A percentile compares a stretch with the other conserved stretches of the same genome.
Evolutionary conservation across 2,888 invertebrate species (phyloP).

Genomic region (Calameuta filiformis): DNA sequence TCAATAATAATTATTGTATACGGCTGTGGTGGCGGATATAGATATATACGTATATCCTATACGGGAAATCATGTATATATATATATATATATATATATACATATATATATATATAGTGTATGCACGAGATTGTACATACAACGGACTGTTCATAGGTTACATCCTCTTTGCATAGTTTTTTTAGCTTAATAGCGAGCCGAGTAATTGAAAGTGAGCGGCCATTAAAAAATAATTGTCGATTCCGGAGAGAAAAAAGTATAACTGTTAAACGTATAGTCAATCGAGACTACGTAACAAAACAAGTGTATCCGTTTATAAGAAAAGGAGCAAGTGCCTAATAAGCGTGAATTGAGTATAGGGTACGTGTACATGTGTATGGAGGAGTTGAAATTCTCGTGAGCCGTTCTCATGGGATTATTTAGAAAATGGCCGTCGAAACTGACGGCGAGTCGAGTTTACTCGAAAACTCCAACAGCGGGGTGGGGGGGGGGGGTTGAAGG

Average conservation of each 20-base stretch:
- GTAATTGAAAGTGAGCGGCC: background rate
- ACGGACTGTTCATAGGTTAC: background rate
- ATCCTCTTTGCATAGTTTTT: background rate
- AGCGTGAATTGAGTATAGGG: background rate
- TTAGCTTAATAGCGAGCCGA: background rate
- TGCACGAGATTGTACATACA: background rate
- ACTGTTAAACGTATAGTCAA: background rate
- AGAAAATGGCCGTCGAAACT: background rate
- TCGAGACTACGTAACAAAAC: background rate
- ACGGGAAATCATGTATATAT: background rate
- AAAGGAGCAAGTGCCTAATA: background rate
- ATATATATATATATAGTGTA: background rate
- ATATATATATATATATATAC: no score
- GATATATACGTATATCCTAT: background rate
- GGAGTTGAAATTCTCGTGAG: background rate
- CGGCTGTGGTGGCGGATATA: background rate
- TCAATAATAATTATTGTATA: slow-evolving; percentile 23
- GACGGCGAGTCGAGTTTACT: background rate
- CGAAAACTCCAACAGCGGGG: background rate
- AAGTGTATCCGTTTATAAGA: background rate
- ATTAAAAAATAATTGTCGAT: background rate
- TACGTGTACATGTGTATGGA: background rate
- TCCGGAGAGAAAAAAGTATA: background rate
- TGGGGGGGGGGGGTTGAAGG: no score
- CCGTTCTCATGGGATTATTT: background rate